phyloP scores from a whole-genome alignment of 2,113 vertebrate genomes.

The Cacatua alba region DNA sequence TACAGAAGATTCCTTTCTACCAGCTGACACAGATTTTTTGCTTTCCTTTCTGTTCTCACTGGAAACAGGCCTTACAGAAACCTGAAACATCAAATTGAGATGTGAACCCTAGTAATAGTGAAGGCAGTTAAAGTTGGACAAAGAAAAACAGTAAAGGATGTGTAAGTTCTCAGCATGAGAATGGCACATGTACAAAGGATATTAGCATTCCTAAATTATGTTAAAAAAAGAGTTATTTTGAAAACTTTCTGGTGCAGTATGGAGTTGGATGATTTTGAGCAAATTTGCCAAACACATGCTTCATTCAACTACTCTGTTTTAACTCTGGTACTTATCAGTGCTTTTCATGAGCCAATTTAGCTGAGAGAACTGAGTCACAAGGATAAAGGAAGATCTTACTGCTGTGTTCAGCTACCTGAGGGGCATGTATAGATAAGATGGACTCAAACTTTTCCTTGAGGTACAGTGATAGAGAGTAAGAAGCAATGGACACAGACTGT shows the following conservation, averaged over 20 bases:
- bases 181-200: neutral
- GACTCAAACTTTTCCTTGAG: neutral
- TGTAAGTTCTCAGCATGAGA: neutral
- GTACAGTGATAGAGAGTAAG: neutral
- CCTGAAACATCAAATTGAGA: slow-evolving; percentile 67
- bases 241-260: neutral
- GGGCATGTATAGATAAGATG: neutral
- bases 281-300: neutral
- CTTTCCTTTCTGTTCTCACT: slow-evolving; percentile 81
- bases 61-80: slow-evolving; percentile 78
- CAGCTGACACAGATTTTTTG: slow-evolving; percentile 65
- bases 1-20: slow-evolving; percentile 82
- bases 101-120: neutral
- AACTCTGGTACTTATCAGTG: neutral
- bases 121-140: neutral
- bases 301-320: neutral
- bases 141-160: neutral
- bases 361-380: neutral
- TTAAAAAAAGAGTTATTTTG: neutral
- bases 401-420: neutral
- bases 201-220: neutral
- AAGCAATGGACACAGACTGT: neutral
- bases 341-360: neutral
- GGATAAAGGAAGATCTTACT: neutral
- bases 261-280: neutral